Evolutionary conservation across 30 jellyfish, hydroid and myxozoan species (phyloP).

Genomic region (Catostylus mosaicus): DNA sequence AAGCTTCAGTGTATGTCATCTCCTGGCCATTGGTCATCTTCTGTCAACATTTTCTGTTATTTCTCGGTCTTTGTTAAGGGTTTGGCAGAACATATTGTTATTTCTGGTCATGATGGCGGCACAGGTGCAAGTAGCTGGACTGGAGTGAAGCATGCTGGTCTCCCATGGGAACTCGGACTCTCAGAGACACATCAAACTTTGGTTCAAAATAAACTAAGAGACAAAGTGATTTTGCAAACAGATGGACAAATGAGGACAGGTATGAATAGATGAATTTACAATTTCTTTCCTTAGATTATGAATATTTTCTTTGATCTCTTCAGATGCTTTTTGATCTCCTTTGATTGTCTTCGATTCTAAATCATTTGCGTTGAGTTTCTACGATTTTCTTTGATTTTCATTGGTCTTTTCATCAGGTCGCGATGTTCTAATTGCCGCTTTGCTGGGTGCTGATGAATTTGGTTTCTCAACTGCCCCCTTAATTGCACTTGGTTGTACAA

Average conservation of each 20-base stretch:
- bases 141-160: slow-evolving; percentile 89
- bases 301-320: too few species aligned
- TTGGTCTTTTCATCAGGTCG: slow-evolving; percentile 34
- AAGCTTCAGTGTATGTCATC: too few species aligned
- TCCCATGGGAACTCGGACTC: slow-evolving; percentile 88
- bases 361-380: not conserved
- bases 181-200: slow-evolving; percentile 79
- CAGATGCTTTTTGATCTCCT: not conserved
- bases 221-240: slow-evolving; percentile 71
- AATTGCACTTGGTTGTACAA: slow-evolving; percentile 89
- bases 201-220: slow-evolving; percentile 69
- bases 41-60: too few species aligned
- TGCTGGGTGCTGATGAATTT: slow-evolving; percentile 87
- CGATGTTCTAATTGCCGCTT: slow-evolving; percentile 74
- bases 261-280: not conserved
- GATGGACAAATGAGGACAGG: slow-evolving; percentile 93
- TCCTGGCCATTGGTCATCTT: too few species aligned
- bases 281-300: too few species aligned
- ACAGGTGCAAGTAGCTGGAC: slow-evolving; percentile 92
- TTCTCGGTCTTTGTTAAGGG: too few species aligned
- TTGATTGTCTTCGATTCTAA: not conserved
- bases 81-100: slow-evolving; percentile 78
- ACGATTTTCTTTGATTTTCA: not conserved
- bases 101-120: slow-evolving; percentile 92
- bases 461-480: slow-evolving; percentile 87